Evolutionary conservation across 2,797 vertebrate genomes (phyloP).

Genomic region (Masticophis lateralis): DNA sequence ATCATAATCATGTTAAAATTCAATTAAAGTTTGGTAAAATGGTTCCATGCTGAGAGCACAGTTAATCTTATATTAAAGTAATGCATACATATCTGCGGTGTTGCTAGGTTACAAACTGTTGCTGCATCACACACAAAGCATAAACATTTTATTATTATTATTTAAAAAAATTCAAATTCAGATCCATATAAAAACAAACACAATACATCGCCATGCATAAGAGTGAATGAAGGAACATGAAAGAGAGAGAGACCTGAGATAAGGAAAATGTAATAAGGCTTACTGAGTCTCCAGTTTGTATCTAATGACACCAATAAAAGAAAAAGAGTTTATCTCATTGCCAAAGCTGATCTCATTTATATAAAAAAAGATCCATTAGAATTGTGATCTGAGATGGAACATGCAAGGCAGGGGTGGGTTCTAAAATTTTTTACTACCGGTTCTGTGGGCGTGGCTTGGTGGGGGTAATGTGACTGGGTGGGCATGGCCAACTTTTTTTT

Average conservation of each 20-base stretch:
- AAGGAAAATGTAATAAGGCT: background rate
- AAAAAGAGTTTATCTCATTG: background rate
- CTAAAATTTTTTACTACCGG: too few species aligned
- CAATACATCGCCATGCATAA: background rate
- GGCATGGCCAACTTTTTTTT: too few species aligned
- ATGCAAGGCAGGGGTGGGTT: background rate
- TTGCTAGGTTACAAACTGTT: conserved; percentile 33
- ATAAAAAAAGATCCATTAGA: background rate
- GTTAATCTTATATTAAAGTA: conserved; percentile 34
- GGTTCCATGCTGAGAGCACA: conserved; percentile 20
- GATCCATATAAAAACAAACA: conserved; percentile 17
- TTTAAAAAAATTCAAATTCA: conserved; percentile 1
- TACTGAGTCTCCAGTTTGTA: background rate
- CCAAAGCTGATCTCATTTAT: background rate
- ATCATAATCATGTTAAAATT: conserved; percentile 20
- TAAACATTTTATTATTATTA: conserved; percentile 17
- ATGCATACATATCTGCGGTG: conserved; percentile 33
- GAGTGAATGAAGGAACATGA: background rate
- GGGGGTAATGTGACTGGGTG: too few species aligned
- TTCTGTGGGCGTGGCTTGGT: too few species aligned
- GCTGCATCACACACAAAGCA: conserved; percentile 15
- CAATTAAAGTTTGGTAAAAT: conserved; percentile 39
- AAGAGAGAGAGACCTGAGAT: background rate
- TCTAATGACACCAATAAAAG: background rate
- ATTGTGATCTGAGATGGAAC: background rate